These are phyloP conservation scores for Cepphus grylle DNA, from an alignment of 2,113 vertebrate species.

Conservation along the genomic window DNA sequence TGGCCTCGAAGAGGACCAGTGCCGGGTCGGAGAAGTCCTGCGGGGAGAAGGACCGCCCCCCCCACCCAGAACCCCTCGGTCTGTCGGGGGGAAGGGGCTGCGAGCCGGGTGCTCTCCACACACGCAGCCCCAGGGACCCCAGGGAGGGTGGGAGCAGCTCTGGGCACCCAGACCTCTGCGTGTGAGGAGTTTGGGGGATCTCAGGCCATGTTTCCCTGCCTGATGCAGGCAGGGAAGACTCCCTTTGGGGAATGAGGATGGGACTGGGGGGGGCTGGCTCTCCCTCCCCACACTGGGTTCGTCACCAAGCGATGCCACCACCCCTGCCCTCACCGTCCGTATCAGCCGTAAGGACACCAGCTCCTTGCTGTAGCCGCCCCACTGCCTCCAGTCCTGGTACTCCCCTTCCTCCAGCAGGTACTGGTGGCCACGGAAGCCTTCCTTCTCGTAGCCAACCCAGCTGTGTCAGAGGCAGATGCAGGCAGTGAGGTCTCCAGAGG, in stretches of 20 bases:
- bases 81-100: not conserved
- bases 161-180: not conserved
- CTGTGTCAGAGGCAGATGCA: constrained; percentile 49
- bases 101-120: accelerated
- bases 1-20: constrained; percentile 82
- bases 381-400: constrained; percentile 89
- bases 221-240: accelerated
- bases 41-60: not conserved
- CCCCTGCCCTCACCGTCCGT: constrained; percentile 80
- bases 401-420: constrained; percentile 96
- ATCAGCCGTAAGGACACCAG: constrained; percentile 87
- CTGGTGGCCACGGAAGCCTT: constrained; percentile 91
- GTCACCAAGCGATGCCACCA: accelerated
- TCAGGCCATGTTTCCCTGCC: not conserved
- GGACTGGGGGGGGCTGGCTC: not conserved
- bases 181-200: not conserved
- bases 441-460: constrained; percentile 95
- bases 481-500: not conserved
- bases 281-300: not conserved
- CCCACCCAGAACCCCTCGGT: not conserved
- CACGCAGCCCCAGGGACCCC: not conserved
- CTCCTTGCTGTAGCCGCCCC: constrained; percentile 83
- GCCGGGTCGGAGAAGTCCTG: constrained; percentile 86
- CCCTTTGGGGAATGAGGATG: not conserved
- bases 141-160: not conserved